Base-by-base conservation (phyloP, 2,888 invertebrate genomes). In the Chloroclystis v-ata region DNA sequence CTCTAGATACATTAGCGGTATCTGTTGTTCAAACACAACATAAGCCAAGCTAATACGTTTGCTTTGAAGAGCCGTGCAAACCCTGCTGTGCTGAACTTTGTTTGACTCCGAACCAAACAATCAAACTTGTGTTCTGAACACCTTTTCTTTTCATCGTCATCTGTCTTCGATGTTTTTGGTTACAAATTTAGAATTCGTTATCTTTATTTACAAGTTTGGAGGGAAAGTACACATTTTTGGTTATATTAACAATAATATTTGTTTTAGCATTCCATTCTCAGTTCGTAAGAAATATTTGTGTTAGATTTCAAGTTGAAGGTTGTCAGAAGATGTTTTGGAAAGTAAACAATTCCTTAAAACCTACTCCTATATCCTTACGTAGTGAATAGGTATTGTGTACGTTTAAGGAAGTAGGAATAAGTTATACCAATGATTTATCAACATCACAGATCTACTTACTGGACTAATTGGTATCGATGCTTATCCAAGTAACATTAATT, bases 71-170 rank as follows among this genome's bases (percentile, higher is more conserved):
- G 63, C 74, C 76, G 75, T 63, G 63, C 69, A 66, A 67, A 26
- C 35, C 46, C 38, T 43, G 30, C 43, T 39, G 39, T 43, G 30
- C 43, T 39, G 39, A 42, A 67, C 71, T 66, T 72, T 79, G 79
- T 82, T 81, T 77, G 74, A 77, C 74, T 66, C 58, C 55, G 65
- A 59, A 54, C 66, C 65, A 84, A 82, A 84, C 84, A 85, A 83
- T 77, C 67, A 65, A 63, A 74, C 69, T 68, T 70, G 68, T 75
- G 65, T 67, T 72, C 68, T 83, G 77, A 75, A 78, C 82, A 82
- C 82, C 76, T 80, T 65, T 61, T 64, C 69, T 76, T 79, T 82
- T 81, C 76, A 80, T 77, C 75, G 63, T 77, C 75, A 75, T 75
- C 70, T 68, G 72, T 66, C 73, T 72, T 71, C 63, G 61, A 39